Evolutionary conservation across 2,113 vertebrate genomes (phyloP).

Genomic region (Arothron firmamentum): DNA sequence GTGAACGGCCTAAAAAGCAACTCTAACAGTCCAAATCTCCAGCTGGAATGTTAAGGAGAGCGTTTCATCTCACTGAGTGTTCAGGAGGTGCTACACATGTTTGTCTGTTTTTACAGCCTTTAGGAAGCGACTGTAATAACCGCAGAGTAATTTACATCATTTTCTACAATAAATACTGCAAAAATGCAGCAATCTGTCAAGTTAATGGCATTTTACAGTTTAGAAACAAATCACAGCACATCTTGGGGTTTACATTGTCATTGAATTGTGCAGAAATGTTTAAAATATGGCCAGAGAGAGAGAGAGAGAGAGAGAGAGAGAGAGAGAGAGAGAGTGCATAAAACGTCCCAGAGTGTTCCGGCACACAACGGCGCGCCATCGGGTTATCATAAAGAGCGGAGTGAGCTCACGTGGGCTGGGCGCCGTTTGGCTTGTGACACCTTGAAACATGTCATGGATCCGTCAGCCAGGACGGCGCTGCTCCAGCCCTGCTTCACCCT

Average conservation of each 20-base stretch:
- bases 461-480: background rate
- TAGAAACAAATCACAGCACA: background rate
- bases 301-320: no score
- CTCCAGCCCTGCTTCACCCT: conserved; percentile 9
- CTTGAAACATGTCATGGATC: no score
- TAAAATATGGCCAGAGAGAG: no score
- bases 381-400: no score
- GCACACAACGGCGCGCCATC: no score
- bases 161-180: conserved; percentile 3
- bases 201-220: no score
- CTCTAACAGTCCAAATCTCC: background rate
- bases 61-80: conserved; percentile 21
- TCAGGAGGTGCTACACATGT: conserved; percentile 9
- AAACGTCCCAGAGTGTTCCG: no score
- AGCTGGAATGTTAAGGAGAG: conserved; percentile 6
- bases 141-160: background rate
- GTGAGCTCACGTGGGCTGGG: no score
- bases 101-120: background rate
- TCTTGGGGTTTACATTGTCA: no score
- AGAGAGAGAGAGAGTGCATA: no score
- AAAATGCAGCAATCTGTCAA: background rate
- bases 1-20: background rate
- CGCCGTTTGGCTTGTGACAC: no score
- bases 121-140: background rate
- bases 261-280: no score